Conservation (phyloP, 2,888 invertebrate species). For the Buathra laborator region DNA sequence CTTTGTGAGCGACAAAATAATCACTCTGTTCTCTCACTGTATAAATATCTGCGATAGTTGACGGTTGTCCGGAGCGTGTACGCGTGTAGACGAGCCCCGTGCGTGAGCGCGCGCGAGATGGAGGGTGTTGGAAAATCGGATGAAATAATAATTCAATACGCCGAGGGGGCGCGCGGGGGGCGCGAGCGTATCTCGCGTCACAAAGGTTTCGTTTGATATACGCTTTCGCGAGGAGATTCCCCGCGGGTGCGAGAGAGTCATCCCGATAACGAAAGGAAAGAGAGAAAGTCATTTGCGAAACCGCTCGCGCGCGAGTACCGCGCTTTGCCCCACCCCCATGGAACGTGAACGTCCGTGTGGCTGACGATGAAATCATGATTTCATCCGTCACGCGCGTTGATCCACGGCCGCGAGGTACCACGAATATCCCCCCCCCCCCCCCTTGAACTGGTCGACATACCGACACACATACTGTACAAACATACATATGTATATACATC, state of each 20-base stretch:
- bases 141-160: constrained; percentile 70
- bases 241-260: constrained; percentile 20
- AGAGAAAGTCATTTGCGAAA: constrained; percentile 64
- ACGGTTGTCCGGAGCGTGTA: constrained; percentile 49
- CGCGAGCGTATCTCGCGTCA: constrained; percentile 63
- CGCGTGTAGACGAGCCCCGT: not conserved
- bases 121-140: constrained; percentile 68
- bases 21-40: constrained; percentile 9
- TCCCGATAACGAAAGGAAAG: constrained; percentile 35
- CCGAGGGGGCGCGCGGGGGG: constrained; percentile 37
- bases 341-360: constrained; percentile 46
- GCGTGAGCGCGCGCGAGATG: constrained; percentile 1
- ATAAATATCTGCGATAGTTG: constrained; percentile 41
- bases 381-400: constrained; percentile 64
- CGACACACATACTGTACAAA: constrained; percentile 49
- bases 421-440: not conserved
- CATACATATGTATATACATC: constrained; percentile 33
- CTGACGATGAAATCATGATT: constrained; percentile 70
- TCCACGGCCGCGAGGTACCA: constrained; percentile 42
- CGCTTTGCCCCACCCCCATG: constrained; percentile 54
- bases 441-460: not conserved
- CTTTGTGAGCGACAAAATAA: constrained; percentile 58
- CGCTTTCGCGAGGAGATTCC: constrained; percentile 49
- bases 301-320: constrained; percentile 58
- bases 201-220: constrained; percentile 69